These are phyloP conservation scores for Myoxocephalus aenaeus DNA, from an alignment of 2,797 vertebrate species.

Conservation along the genomic window DNA sequence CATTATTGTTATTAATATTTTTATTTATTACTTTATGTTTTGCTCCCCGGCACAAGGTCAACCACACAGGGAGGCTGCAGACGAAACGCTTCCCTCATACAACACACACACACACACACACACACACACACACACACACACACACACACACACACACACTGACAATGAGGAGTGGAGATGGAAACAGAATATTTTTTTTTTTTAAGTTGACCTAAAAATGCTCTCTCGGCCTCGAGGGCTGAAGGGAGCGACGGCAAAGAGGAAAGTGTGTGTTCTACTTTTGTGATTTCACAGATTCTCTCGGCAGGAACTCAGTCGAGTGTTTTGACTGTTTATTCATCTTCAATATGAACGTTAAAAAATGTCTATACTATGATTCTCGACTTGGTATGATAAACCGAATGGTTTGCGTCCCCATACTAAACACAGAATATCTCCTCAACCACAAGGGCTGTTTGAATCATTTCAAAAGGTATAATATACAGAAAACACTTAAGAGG, in stretches of 20 bases:
- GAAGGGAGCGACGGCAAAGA: conserved; percentile 47
- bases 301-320: too few relatives aligned
- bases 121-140: conserved; percentile 25
- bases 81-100: too few relatives aligned
- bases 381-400: too few relatives aligned
- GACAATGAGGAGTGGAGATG: conserved; percentile 9
- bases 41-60: too few relatives aligned
- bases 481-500: too few relatives aligned
- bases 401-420: too few relatives aligned
- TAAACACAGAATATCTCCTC: too few relatives aligned
- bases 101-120: conserved; percentile 14
- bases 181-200: conserved; percentile 5
- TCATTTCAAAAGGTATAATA: too few relatives aligned
- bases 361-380: background rate
- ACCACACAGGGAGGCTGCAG: too few relatives aligned
- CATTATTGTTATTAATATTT: too few relatives aligned
- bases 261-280: conserved; percentile 60
- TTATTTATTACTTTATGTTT: too few relatives aligned
- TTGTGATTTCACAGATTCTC: conserved; percentile 45
- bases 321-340: background rate
- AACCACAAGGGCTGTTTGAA: too few relatives aligned
- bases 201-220: conserved; percentile 60
- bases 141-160: conserved; percentile 31
- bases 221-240: conserved; percentile 43
- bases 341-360: background rate